Evolutionary conservation across 2,888 invertebrate genomes (phyloP), one percentile per base, ranked within the genome.

Genomic region (Orthonevra nobilis): DNA sequence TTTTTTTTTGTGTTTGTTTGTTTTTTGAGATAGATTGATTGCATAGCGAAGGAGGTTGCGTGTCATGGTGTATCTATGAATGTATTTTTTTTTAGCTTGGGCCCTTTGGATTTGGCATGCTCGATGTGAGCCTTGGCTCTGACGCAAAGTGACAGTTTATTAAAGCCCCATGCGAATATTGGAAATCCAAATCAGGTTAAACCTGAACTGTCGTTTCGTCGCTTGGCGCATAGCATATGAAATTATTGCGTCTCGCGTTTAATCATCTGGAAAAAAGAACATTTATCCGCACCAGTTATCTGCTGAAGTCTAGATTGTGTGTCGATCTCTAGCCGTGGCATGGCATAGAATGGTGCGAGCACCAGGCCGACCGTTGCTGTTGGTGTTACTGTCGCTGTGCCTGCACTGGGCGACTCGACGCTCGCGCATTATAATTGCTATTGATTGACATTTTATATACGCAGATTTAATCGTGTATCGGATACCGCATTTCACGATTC

Each of bases 181-280:
- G 32, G 46, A n/a, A n/a, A n/a, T n/a, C n/a, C n/a, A n/a, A 61
- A 72, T 79, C 77, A 48, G 72, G 77, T 79, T 72, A 70, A 54
- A 66, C 77, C 60, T 60, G 60, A 58, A 46, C 17, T 28, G 34
- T 30, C 28, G 10, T 26, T 3, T 2, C 17, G 26, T 17, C 46
- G 34, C 20, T n/a, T 44, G 32, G 10, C 19, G 32, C 5, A 23
- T 23, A 4, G 5, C 23, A 4, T 5, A 5, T 23, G 5, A 28
- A n/a, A 46, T 46, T 28, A 46, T 28, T 46, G n/a, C 5, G 15
- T 36, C 6, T 7, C 36, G 28, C 36, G 38, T 23, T 77, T 66
- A 79, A 79, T 79, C 77, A 79, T 48, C 72, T 79, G 77, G 66
- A 72, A 72, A n/a, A 64, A 32, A 48, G 72, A 66, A 66, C 54